A percentile compares a stretch with the other conserved stretches of the same genome.
Evolutionary conservation across 2,797 vertebrate species (phyloP).

Genomic region (Phrynocephalus vlangalii): DNA sequence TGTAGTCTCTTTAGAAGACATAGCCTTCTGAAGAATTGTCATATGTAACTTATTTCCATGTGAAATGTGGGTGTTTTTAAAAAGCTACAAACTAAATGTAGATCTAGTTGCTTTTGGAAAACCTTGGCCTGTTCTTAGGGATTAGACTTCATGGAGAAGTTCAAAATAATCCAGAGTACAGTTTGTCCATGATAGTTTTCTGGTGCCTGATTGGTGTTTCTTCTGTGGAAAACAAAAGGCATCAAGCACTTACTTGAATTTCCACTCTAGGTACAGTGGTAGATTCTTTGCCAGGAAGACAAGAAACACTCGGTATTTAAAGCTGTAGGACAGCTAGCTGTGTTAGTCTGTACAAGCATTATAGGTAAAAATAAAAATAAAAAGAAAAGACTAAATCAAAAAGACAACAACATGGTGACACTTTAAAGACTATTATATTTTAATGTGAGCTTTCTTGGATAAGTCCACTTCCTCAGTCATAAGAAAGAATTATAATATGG

Average conservation of each 20-base stretch:
- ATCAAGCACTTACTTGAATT: constrained; percentile 6
- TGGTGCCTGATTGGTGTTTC: not conserved
- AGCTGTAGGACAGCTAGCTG: no score
- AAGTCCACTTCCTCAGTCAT: no score
- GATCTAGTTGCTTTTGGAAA: constrained; percentile 41
- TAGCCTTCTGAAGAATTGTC: constrained; percentile 45
- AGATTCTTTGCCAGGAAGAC: not conserved
- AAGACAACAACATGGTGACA: no score
- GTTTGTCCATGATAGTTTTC: constrained; percentile 19
- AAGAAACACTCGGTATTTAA: not conserved
- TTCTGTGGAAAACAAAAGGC: not conserved
- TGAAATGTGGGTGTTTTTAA: not conserved
- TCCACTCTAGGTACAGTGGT: not conserved
- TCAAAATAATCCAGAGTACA: constrained; percentile 13
- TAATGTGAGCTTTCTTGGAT: no score
- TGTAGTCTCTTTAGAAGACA: constrained; percentile 44
- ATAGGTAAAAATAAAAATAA: no score
- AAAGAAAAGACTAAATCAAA: no score
- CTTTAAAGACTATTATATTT: no score
- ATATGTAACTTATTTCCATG: constrained; percentile 46
- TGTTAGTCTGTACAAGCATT: no score
- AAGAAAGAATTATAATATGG: no score
- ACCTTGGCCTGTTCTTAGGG: not conserved
- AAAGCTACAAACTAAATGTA: constrained; percentile 26
- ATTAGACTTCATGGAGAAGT: not conserved